Conservation (phyloP, 2,113 vertebrate species). For the Acinonyx jubatus region DNA sequence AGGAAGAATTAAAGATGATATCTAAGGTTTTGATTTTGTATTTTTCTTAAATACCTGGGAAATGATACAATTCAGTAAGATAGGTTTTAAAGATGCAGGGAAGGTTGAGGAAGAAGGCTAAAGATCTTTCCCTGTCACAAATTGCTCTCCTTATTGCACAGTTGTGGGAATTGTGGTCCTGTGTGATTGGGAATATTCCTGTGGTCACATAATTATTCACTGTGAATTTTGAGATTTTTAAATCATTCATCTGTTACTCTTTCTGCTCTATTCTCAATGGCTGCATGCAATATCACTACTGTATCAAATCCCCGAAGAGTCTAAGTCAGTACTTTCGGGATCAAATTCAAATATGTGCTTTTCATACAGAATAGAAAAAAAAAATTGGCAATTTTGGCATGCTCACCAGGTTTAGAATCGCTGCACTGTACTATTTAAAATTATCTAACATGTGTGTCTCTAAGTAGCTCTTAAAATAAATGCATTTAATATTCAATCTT, state of each 20-base stretch:
- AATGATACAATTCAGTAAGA: not conserved
- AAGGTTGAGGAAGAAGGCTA: not conserved
- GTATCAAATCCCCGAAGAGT: not conserved
- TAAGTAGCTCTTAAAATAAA: constrained; percentile 21
- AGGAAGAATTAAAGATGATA: not conserved
- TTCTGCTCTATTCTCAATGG: not conserved
- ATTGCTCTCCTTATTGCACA: not conserved
- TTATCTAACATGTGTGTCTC: not conserved
- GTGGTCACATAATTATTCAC: not conserved
- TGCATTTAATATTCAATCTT: constrained; percentile 39
- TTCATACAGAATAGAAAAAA: not conserved
- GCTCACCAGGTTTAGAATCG: not conserved
- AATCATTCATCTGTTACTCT: not conserved
- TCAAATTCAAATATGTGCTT: not conserved
- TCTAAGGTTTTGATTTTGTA: not conserved
- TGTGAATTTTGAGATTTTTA: not conserved
- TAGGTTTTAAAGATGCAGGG: not conserved
- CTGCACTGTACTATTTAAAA: not conserved
- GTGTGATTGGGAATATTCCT: not conserved
- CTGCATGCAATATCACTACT: not conserved
- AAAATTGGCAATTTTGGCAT: not conserved
- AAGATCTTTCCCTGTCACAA: not conserved
- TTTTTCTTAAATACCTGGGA: not conserved
- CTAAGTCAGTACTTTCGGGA: not conserved
- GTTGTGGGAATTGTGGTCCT: not conserved